Percentiles rank a stretch among this genome's conserved stretches.
phyloP scores from a whole-genome alignment of 2,888 invertebrate species.

The Hybos culiciformis region DNA sequence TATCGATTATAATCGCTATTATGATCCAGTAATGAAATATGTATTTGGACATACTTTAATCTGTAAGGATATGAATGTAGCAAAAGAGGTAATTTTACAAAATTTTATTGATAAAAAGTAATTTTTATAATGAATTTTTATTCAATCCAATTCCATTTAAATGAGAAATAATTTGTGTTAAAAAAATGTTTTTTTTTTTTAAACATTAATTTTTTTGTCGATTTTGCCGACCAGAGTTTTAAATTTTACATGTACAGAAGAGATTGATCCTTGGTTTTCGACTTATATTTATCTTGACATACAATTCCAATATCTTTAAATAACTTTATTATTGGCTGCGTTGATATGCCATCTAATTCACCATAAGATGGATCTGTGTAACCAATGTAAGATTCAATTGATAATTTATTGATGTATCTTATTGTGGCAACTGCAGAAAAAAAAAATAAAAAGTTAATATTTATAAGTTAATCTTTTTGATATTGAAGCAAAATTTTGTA shows the following conservation, averaged over 20 bases:
- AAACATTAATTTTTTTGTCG: neutral
- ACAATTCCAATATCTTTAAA: slow-evolving; percentile 21
- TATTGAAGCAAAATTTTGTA: too few relatives aligned
- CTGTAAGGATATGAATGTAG: slow-evolving; percentile 65
- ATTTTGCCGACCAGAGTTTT: too few relatives aligned
- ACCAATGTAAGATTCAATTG: slow-evolving; percentile 23
- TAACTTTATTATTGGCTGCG: slow-evolving; percentile 27
- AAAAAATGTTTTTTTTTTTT: neutral
- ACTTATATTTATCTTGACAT: slow-evolving; percentile 22
- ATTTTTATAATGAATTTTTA: too few relatives aligned
- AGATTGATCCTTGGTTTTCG: slow-evolving; percentile 24
- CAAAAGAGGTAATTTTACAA: slow-evolving; percentile 40
- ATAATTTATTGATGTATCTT: slow-evolving; percentile 23
- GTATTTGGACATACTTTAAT: slow-evolving; percentile 79
- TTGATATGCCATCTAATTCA: slow-evolving; percentile 25
- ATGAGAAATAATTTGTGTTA: neutral
- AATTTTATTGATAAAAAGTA: too few relatives aligned
- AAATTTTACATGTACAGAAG: slow-evolving; percentile 27
- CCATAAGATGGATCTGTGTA: slow-evolving; percentile 26
- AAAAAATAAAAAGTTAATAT: too few relatives aligned
- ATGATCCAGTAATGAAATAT: slow-evolving; percentile 69
- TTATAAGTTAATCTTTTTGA: too few relatives aligned
- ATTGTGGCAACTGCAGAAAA: slow-evolving; percentile 27
- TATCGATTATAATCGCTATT: slow-evolving; percentile 50
- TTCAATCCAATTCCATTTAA: neutral